These are phyloP conservation scores for Microctonus hyperodae DNA, from an alignment of 2,888 invertebrate species.

Conservation along the genomic window DNA sequence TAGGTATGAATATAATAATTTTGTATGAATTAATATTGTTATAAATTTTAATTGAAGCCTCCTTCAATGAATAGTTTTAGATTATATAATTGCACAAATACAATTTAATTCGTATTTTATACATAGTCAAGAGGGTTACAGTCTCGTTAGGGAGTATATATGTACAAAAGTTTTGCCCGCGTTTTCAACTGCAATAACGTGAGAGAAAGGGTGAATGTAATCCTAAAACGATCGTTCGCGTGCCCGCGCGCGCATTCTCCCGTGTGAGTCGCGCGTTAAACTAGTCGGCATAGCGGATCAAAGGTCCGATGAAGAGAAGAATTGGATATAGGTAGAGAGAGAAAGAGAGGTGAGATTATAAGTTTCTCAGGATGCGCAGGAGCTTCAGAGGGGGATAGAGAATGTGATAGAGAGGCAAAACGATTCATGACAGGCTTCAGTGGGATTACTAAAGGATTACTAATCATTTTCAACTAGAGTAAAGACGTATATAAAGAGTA, in stretches of 20 bases:
- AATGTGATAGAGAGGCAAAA: neutral
- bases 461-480: conserved; percentile 17
- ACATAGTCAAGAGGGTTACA: neutral
- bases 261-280: conserved; percentile 13
- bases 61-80: neutral
- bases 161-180: neutral
- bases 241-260: neutral
- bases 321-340: no score
- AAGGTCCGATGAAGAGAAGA: conserved; percentile 9
- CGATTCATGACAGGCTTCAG: neutral
- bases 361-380: neutral
- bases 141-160: neutral
- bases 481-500: neutral
- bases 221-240: neutral
- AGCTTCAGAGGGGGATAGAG: neutral
- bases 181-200: conserved; percentile 10
- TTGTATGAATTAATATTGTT: neutral
- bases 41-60: neutral
- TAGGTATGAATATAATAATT: no score
- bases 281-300: conserved; percentile 18
- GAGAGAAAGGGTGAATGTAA: conserved; percentile 19
- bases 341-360: conserved; percentile 6
- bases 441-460: conserved; percentile 21
- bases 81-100: conserved; percentile 10
- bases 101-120: neutral